Base-by-base conservation (phyloP, 2,797 vertebrate genomes). In the Xiphophorus birchmanni region DNA sequence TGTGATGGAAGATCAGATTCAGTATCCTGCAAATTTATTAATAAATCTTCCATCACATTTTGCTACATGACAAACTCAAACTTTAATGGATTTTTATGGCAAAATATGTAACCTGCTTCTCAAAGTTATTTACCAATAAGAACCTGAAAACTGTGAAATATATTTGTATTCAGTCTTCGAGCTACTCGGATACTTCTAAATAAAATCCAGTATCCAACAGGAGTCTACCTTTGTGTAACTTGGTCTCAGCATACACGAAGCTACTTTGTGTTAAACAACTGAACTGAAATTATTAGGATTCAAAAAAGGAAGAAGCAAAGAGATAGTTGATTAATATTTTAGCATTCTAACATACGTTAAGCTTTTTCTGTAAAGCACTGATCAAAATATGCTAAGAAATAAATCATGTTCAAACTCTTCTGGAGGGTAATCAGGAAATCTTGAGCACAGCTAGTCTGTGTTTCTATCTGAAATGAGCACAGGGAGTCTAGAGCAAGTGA, bases 381-480 rank as follows among this genome's bases (percentile, higher is more conserved):
- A 10, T 44, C 17, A 13, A n/a, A 35, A 47, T 40, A 45, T 63
- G 11, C 1, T 42, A 35, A 74, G 37, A 82, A 75, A 60, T 45
- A 85, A 79, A 84, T 71, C 78, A 42, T 87, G 83, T 73, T 74
- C 75, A 47, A 79, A 76, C 72, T 85, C 75, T 74, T 88, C 82
- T 76, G 81, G 78, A 87, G 88, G 84, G 60, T 74, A 83, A 90
- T 76, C 58, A 40, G 79, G 73, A 79, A 86, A 80, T 89, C 76
- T 83, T 10, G 56, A 83, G 81, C 81, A 86, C 83, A 87, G 84
- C 80, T 82, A 86, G 79, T 85, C 79, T 85, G 89, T 91, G 88
- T 91, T 91, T 94, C 92, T 83, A 86, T 90, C 82, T 87, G 84
- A 90, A 65, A 35, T 32, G 84, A 90, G 89, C 86, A 87, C 88